Base-by-base conservation (phyloP, 2,113 vertebrate genomes). In the Sus scrofa region DNA sequence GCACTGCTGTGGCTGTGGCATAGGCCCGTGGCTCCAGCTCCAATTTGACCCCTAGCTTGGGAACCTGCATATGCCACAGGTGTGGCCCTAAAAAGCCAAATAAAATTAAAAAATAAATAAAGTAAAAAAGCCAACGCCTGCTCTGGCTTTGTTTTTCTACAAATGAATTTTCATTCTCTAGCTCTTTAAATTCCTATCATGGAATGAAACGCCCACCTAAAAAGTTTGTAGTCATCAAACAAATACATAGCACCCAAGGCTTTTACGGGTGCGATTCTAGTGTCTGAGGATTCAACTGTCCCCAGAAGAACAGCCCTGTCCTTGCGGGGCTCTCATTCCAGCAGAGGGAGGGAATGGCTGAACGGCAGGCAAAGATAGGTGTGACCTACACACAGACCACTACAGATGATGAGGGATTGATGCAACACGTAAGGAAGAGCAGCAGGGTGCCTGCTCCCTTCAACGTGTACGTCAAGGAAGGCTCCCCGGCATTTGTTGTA, bases 111-210 rank as follows among this genome's bases (percentile, higher is more conserved):
- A 16, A 56, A 56, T 56, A 56, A 56, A 56, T 56, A 3, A 56
- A 56, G 3, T 56, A 73, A n/a, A n/a, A 87, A 88, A 91, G 32
- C 30, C 56, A 74, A 27, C 34, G 10, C n/a, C 20, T 81, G 1
- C 50, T 26, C 44, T 34, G 78, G 6, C 22, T 78, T 74, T 88
- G 32, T 12, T 22, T 92, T 92, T 44, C 70, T 62, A 62, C 30
- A 79, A 67, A 18, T 73, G 60, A 74, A 27, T 37, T 63, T 71
- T 91, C 91, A 68, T 74, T 30, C 65, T 91, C 22, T 15, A 68
- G 37, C 54, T 39, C 58, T 85, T 67, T 73, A 32, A n/a, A 85
- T 79, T 79, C 88, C 52, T 27, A 19, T 67, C 44, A 63, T 14
- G 24, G 67, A 93, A 58, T 56, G 37, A 88, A 95, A 56, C 37